Conservation (phyloP, 2,113 vertebrate genomes). For the Xenopus tropicalis region UCB_Xtro_10.0 CM004446.2:87171001-87171500, state of each 20-base stretch:
- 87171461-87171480: no score
- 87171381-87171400: no score
- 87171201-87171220: conserved; percentile 28
- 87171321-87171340: no score
- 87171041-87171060: background rate
- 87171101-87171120: conserved; percentile 23
- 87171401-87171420: no score
- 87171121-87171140: conserved; percentile 44
- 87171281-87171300: background rate
- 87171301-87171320: background rate
- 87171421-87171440: no score
- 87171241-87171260: conserved; percentile 1
- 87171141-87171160: conserved; percentile 42
- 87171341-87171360: no score
- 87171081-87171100: conserved; percentile 27
- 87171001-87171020: background rate
- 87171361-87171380: no score
- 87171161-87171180: conserved; percentile 43
- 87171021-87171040: conserved; percentile 5
- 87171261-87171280: background rate
- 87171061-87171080: conserved; percentile 9
- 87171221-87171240: background rate
- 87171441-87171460: no score
- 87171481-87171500: no score
- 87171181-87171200: rapidly evolving